Evolutionary conservation across 2,797 vertebrate genomes (phyloP).

Genomic region (Petrocephalus schoutedeni): DNA sequence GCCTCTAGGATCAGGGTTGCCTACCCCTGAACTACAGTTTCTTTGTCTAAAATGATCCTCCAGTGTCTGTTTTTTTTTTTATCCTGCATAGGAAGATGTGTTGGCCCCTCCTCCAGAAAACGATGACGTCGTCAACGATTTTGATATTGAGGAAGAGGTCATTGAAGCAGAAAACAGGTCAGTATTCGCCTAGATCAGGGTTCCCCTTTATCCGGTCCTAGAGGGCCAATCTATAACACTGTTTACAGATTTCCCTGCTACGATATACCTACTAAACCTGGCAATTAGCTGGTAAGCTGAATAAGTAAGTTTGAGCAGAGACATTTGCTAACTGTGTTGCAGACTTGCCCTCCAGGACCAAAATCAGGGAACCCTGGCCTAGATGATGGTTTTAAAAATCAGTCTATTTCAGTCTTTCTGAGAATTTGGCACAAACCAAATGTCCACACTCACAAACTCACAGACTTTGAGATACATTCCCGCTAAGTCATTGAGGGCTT

Average conservation of each 20-base stretch:
- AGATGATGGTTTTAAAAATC: neutral
- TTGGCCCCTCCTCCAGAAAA: conserved; percentile 94
- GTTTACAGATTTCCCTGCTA: neutral
- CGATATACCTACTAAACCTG: neutral
- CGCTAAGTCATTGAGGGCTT: neutral
- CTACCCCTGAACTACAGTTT: too few relatives aligned
- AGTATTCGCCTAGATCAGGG: conserved; percentile 18
- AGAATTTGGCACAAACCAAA: neutral
- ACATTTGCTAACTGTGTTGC: neutral
- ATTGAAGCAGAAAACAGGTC: conserved; percentile 97
- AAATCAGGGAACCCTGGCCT: neutral
- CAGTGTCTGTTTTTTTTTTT: conserved; percentile 16
- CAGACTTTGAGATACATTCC: neutral
- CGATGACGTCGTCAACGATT: conserved; percentile 95
- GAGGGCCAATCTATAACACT: neutral
- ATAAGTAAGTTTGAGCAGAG: too few relatives aligned
- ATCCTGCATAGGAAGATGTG: conserved; percentile 83
- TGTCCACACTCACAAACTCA: neutral
- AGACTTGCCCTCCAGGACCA: neutral
- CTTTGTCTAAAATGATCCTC: neutral
- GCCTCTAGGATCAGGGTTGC: neutral
- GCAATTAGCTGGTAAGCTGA: neutral
- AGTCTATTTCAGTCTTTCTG: neutral
- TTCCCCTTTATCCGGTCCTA: neutral
- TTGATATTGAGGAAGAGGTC: conserved; percentile 98